Base-by-base conservation (phyloP, 2,797 vertebrate genomes). In the Brotogeris chrysoptera region DNA sequence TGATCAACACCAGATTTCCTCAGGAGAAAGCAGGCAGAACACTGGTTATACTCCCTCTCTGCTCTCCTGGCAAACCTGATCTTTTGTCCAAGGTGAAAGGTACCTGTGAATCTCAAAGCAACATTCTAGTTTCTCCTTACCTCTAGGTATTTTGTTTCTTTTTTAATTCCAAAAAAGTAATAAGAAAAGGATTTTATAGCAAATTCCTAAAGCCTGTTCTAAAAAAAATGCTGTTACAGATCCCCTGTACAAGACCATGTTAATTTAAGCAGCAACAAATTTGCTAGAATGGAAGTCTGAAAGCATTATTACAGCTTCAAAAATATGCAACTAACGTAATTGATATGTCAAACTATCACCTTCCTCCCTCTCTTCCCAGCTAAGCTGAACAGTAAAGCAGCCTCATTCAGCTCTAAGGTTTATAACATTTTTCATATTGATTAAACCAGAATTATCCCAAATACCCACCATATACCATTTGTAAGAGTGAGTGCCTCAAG, bases 401-500 rank as follows among this genome's bases (percentile, higher is more conserved):
- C 38, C 41, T 65, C 71, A 66, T 28, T 95, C 84, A 79, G 70
- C 60, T 64, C 21, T 32, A 69, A 63, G 53, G 28, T 84, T 50
- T 47, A 71, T 23, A 74, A 65, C 76, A 32, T 34, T 74, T 60
- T 92, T 71, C 30, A 27, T 41, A 63, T 5, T 79, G 44, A 92
- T 95, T 91, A 69, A 53, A 92, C 86, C 52, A 70, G 71, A 74
- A 47, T 53, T 72, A 69, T 94, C 93, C 81, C 73, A 64, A 73
- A 90, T 41, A 79, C 32, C 59, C 83, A 85, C 55, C 88, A 80
- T 69, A 74, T 66, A 82, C 72, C 91, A 86, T 90, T 94, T 70
- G 34, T 89, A 95, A 95, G 69, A 96, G 94, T 96, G 94, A 97
- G 73, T 90, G 94, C 84, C 80, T 95, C 83, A 88, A 91, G 95